Evolutionary conservation across 2,113 vertebrate genomes (phyloP), one percentile per base, ranked within the genome.

Genomic region (Aspiorhynchus laticeps): DNA sequence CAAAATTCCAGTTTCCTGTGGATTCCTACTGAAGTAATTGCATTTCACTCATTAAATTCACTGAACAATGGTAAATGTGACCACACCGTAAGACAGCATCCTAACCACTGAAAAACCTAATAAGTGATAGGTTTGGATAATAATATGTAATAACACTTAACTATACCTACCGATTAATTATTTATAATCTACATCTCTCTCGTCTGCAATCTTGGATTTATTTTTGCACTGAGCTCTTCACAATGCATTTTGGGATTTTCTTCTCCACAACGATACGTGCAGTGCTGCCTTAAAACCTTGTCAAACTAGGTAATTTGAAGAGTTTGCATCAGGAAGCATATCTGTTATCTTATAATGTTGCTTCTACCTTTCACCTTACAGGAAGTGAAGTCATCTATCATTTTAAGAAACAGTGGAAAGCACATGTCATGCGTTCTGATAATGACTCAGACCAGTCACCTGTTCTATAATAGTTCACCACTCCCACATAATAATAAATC

Each of bases 401-500:
- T 5, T 67, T 67, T 67, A 48, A 14, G 53, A 63, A 82, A 82
- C n/a, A 67, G 61, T 28, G 80, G 59, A 82, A 82, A 69, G 59
- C 17, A 63, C 33, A 14, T 0, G 17, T 67, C 41, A 48, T 67
- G 15, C 24, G 4, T 8, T 46, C 79, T 63, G 59, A 10, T 17
- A 51, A 51, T 82, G 80, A 82, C 59, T 82, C 41, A 82, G 15
- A 65, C 14, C 15, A 65, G 77, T 61, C 78, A 82, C 26, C 61
- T 82, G 80, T 33, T 31, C 10, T 14, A 31, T 46, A 46, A 46
- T 31, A 48, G 61, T 48, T 82, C 59, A 67, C 26, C 41, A 28
- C 80, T n/a, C 61, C 80, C 61, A 65, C 80, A 48, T 17, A 31
- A 46, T 82, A 19, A 82, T 67, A 65, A 82, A 82, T 82, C 80